Base-by-base conservation (phyloP, 2,888 invertebrate species). In the Eustalomyia histrio region DNA sequence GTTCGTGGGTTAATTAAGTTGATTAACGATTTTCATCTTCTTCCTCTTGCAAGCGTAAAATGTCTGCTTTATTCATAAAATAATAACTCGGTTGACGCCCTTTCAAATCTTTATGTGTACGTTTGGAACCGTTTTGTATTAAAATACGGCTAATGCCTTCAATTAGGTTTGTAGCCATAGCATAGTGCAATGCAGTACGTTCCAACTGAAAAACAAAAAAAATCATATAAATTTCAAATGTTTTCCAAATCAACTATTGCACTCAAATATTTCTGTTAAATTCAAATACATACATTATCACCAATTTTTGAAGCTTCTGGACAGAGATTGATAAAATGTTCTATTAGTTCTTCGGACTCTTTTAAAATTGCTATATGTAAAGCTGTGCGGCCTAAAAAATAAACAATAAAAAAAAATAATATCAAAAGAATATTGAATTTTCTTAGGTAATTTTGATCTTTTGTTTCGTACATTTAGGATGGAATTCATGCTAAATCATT, bases 31-130 rank as follows among this genome's bases (percentile, higher is more conserved):
- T 87, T 83, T 89, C 90, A 71, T 95, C 94, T 87, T 97, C 97
- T 89, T 97, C 97, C 86, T 96, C 95, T 88, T 96, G 96, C 55
- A 97, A 92, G 82, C 95, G 92, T 81, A 95, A 91, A 86, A 97
- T 96, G 84, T 97, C 97, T 0, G 96, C 95, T 90, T 96, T 96
- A 90, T 97, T 97, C 94, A 97, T 96, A 89, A 96, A 97, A 91
- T 97, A 97, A 90, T 97, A 97, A 47, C 96, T 95, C 0, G 97
- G 96, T 87, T 97, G 96, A 57, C 97, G 93, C 74, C 96, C 97
- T 91, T 96, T 96, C 87, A 97, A 92, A 91, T 97, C 97, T 89
- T 97, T 97, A 4, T 94, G 92, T 0, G 95, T 94, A 79, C 97
- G 92, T 88, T 95, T 95, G 52, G 97, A 95, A 39, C 97, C 97